Base-by-base conservation (phyloP, 2,797 vertebrate genomes). In the Melanotaenia maccullochi region DNA sequence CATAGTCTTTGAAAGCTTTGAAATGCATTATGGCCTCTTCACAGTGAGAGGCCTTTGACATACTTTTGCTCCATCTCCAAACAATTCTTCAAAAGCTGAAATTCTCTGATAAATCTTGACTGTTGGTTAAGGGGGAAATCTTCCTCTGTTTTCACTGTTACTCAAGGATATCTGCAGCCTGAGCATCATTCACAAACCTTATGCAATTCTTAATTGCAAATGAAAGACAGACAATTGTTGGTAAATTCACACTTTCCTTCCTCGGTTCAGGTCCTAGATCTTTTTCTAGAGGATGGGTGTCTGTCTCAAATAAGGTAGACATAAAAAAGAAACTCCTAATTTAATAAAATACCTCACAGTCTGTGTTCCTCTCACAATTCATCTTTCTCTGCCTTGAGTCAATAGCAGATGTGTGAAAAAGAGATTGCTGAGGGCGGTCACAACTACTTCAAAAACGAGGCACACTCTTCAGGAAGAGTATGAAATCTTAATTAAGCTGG, bases 401-500 rank as follows among this genome's bases (percentile, higher is more conserved):
- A 85, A 84, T 86, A 89, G 84, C 85, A 80, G 71, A 88, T 73
- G 86, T 74, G 81, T 76, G 80, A 81, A 78, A 74, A 64, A 52
- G 78, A 62, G 77, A 81, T 85, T 38, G 90, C 90, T 83, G 76
- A 81, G 75, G 87, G 90, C 87, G 11, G 69, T 73, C 80, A 49
- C 73, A 84, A 55, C 82, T 73, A 74, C 79, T 85, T 86, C 83
- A 88, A 81, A 86, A 88, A 84, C 32, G 57, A 80, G 58, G 61
- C 70, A 38, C 79, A 79, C 84, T 87, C 81, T 86, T 90, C 85
- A 84, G 83, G 81, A 90, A 85, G 83, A 86, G 73, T 75, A 78
- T 92, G 89, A 91, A 91, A 92, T 92, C 90, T 88, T 90, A 90
- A 90, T 91, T 90, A 90, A 86, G 84, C 73, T 40, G 73, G 68